These are phyloP conservation scores for Sebastes nivosus DNA, from an alignment of 2,797 vertebrate genomes.

Conservation along the genomic window DNA sequence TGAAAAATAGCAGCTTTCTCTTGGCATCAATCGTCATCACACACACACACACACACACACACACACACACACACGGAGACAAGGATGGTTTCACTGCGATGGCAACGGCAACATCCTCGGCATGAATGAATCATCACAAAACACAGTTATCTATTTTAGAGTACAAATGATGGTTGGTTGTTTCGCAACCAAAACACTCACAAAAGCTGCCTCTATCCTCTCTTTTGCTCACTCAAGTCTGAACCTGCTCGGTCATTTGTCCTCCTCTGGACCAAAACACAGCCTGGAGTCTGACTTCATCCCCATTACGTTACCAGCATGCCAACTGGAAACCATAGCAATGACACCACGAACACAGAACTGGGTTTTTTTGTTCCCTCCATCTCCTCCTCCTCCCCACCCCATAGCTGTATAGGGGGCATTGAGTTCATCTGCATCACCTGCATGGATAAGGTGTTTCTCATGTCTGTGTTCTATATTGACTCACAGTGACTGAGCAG, in stretches of 20 bases:
- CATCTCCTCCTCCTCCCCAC: too few species aligned
- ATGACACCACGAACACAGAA: constrained; percentile 21
- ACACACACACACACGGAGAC: neutral
- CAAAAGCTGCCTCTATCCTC: neutral
- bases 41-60: constrained; percentile 1
- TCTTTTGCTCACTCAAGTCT: constrained; percentile 32
- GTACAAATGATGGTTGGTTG: neutral
- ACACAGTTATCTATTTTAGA: constrained; percentile 25
- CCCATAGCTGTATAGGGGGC: constrained; percentile 5
- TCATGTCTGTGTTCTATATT: neutral
- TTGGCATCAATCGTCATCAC: constrained; percentile 13
- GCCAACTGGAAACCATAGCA: constrained; percentile 54
- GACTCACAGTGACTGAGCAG: constrained; percentile 35
- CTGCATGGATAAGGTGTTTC: neutral
- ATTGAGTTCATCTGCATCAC: constrained; percentile 53
- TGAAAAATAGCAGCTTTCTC: constrained; percentile 37
- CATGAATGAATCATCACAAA: constrained; percentile 74
- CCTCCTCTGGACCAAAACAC: constrained; percentile 27
- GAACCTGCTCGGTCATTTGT: constrained; percentile 52
- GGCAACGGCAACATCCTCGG: constrained; percentile 30
- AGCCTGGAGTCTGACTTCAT: constrained; percentile 32
- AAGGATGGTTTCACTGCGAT: constrained; percentile 40
- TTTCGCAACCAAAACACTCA: neutral
- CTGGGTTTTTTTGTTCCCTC: neutral
- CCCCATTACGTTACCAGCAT: constrained; percentile 40